These are phyloP conservation scores for Lasioglossum marginatum DNA, from an alignment of 2,888 invertebrate genomes.

Conservation along the genomic window DNA sequence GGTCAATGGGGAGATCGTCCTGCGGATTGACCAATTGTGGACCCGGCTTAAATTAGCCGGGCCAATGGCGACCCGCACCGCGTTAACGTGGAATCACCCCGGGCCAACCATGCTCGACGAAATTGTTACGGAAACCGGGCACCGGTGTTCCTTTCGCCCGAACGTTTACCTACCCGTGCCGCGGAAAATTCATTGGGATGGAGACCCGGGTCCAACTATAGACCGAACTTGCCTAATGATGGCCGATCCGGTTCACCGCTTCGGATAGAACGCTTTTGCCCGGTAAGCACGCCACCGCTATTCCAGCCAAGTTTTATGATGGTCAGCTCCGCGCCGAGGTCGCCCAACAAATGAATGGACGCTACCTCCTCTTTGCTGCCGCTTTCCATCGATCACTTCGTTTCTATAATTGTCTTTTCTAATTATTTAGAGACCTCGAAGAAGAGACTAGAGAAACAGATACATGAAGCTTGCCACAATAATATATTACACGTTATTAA, in stretches of 20 bases:
- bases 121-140: conserved; percentile 39
- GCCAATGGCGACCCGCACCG: conserved; percentile 63
- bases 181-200: conserved; percentile 68
- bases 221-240: conserved; percentile 59
- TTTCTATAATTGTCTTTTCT: neutral
- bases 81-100: conserved; percentile 30
- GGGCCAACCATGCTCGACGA: conserved; percentile 44
- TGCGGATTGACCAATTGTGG: conserved; percentile 76
- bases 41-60: conserved; percentile 74
- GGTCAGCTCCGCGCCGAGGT: neutral
- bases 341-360: neutral
- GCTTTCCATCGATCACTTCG: neutral
- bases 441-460: neutral
- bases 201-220: conserved; percentile 63
- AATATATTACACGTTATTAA: neutral
- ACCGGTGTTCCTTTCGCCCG: conserved; percentile 28
- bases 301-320: conserved; percentile 11
- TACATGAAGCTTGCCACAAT: neutral
- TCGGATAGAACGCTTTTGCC: conserved; percentile 31
- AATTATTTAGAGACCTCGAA: neutral
- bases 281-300: conserved; percentile 4
- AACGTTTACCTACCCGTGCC: conserved; percentile 17
- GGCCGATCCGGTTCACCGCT: conserved; percentile 49
- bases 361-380: neutral
- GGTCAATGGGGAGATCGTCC: conserved; percentile 77